Evolutionary conservation across 2,797 vertebrate genomes (phyloP), one percentile per base, ranked within the genome.

Genomic region (Borostomias antarcticus): DNA sequence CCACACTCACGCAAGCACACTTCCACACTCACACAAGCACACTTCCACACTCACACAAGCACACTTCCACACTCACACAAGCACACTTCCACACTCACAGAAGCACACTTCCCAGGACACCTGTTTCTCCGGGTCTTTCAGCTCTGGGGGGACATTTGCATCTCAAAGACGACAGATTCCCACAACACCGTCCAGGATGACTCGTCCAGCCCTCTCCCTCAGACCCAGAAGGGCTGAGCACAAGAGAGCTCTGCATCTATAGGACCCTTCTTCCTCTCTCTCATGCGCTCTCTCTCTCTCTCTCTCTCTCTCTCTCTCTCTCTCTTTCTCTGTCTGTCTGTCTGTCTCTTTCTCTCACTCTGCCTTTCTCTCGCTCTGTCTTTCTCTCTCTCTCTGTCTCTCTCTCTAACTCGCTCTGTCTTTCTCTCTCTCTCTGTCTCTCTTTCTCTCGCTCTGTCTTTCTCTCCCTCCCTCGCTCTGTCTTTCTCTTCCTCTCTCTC

Each of bases 121-220:
- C 92, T 93, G 92, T 90, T 89, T 77, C 88, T 81, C 86, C 72
- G 65, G 76, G 85, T 86, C 85, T 87, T 89, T 91, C 88, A 89
- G 89, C 86, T 88, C 85, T 69, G 62, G 19, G 64, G 72, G 79
- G 83, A 82, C 57, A 92, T 93, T 92, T 86, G 89, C 91, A 93
- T 92, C 79, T 92, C 77, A 93, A 91, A 89, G 86, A 48, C 62
- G 78, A 69, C 61, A 15, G 84, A 86, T 87, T 90, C 88, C 86
- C 86, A 89, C 83, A 83, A 74, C 75, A 29, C 56, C 58, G 5
- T 73, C 78, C 80, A 62, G 67, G 66, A 70, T 59, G 67, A 64
- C 72, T 77, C 66, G 17, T 50, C 40, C 62, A 53, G n/a, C 65
- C 69, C 73, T 66, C 78, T 76, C 26, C 74, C 33, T 33, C 25